Conservation (phyloP, 1,140 invertebrate genomes). For the Drosophila grimshawi region DNA sequence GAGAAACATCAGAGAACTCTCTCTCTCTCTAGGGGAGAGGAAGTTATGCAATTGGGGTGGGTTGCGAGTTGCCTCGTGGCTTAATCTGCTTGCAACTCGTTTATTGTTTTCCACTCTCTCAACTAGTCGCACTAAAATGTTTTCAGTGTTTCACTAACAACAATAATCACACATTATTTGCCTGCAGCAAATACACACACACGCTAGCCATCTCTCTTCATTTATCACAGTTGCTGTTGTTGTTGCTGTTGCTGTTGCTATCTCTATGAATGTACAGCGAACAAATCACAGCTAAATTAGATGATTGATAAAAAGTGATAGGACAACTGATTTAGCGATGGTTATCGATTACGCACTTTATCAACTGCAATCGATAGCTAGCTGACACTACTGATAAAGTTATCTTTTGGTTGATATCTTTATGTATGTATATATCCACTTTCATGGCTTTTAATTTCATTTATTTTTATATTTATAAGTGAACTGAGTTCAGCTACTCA, state of each 20-base stretch:
- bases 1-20: slow-evolving; percentile 4
- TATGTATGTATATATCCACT: slow-evolving; percentile 4
- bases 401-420: background rate
- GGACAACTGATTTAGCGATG: background rate
- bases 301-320: slow-evolving; percentile 11
- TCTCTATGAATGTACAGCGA: background rate
- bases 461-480: background rate
- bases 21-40: slow-evolving; percentile 5
- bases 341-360: slow-evolving; percentile 2
- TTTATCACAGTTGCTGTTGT: background rate
- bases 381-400: background rate
- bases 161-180: slow-evolving; percentile 25
- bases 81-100: slow-evolving; percentile 15
- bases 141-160: slow-evolving; percentile 61
- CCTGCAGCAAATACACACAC: background rate
- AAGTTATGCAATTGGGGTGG: background rate
- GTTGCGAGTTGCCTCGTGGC: background rate
- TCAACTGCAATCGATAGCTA: slow-evolving; percentile 1
- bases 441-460: slow-evolving; percentile 6
- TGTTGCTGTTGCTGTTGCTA: background rate
- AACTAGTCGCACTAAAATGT: slow-evolving; percentile 69
- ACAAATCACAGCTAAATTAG: slow-evolving; percentile 21
- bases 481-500: background rate
- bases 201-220: background rate
- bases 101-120: background rate